phyloP scores from a whole-genome alignment of 2,888 invertebrate genomes.

The Tuberolachnus salignus region DNA sequence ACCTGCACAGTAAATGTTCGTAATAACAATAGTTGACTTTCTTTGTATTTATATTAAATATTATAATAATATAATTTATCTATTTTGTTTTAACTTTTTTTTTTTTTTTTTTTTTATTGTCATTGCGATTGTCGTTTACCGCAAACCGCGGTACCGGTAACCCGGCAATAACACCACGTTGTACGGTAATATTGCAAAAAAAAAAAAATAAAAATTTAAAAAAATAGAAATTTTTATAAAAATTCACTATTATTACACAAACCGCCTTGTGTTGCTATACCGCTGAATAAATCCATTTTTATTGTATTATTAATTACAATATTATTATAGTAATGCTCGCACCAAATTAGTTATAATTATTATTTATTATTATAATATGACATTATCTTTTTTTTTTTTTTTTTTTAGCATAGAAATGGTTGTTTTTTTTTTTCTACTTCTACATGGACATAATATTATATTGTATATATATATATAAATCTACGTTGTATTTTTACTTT shows the following conservation, averaged over 20 bases:
- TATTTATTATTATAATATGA: neutral
- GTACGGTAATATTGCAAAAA: no score
- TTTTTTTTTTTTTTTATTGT: no score
- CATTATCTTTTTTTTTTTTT: constrained; percentile 10
- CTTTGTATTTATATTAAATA: neutral
- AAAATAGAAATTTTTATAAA: neutral
- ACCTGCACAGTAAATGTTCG: neutral
- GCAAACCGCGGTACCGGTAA: no score
- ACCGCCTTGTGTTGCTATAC: neutral
- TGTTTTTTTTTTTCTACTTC: constrained; percentile 1
- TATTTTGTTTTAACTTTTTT: neutral
- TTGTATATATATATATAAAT: neutral
- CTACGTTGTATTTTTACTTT: constrained; percentile 38
- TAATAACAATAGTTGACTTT: no score
- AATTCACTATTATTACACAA: neutral
- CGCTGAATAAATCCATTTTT: neutral
- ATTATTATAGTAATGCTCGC: constrained; percentile 22
- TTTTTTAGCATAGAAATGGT: neutral
- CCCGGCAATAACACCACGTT: no score
- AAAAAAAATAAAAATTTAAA: neutral
- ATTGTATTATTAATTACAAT: no score
- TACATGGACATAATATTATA: neutral
- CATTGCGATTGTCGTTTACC: no score
- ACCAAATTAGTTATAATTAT: constrained; percentile 31
- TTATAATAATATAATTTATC: neutral